A percentile compares a stretch with the other conserved stretches of the same genome.
phyloP scores from a whole-genome alignment of 2,113 vertebrate species.

The Semicossyphus pulcher region DNA sequence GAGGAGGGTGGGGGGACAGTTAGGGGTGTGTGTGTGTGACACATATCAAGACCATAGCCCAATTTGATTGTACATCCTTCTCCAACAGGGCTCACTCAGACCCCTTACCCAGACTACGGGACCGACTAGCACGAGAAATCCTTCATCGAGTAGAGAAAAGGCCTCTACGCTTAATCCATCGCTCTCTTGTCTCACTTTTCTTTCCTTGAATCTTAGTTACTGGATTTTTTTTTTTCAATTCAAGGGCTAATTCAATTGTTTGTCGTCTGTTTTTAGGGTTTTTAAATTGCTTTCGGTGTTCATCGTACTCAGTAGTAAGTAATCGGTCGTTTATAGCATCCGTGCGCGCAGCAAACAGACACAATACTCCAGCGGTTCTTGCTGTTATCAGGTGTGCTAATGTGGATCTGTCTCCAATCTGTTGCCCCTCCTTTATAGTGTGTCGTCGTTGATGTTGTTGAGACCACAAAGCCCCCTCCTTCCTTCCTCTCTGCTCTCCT shows the following conservation, averaged over 20 bases:
- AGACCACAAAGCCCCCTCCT: slow-evolving; percentile 26
- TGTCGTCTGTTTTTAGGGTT: slow-evolving; percentile 59
- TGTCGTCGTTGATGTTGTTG: slow-evolving; percentile 39
- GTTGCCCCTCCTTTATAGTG: slow-evolving; percentile 46
- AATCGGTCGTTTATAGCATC: slow-evolving; percentile 50
- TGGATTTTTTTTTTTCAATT: slow-evolving; percentile 75
- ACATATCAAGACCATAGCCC: slow-evolving; percentile 63
- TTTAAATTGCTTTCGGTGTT: slow-evolving; percentile 57
- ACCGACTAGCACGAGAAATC: slow-evolving; percentile 39
- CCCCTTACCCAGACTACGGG: slow-evolving; percentile 40
- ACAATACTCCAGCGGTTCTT: slow-evolving; percentile 45
- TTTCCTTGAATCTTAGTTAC: slow-evolving; percentile 62
- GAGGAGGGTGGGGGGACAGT: slow-evolving; percentile 26
- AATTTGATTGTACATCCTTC: slow-evolving; percentile 69
- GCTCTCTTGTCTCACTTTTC: slow-evolving; percentile 46
- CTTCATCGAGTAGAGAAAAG: slow-evolving; percentile 30
- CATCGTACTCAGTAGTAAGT: slow-evolving; percentile 48
- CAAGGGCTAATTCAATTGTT: slow-evolving; percentile 86
- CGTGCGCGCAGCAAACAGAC: slow-evolving; percentile 41
- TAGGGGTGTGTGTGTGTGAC: slow-evolving; percentile 29
- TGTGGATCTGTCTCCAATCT: slow-evolving; percentile 65
- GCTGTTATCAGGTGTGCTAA: slow-evolving; percentile 62
- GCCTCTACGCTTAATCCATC: slow-evolving; percentile 36
- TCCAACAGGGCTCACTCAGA: slow-evolving; percentile 43
- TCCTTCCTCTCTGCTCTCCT: slow-evolving; percentile 6